Base-by-base conservation (phyloP, 2,888 invertebrate genomes). In the Orthosia gracilis region DNA sequence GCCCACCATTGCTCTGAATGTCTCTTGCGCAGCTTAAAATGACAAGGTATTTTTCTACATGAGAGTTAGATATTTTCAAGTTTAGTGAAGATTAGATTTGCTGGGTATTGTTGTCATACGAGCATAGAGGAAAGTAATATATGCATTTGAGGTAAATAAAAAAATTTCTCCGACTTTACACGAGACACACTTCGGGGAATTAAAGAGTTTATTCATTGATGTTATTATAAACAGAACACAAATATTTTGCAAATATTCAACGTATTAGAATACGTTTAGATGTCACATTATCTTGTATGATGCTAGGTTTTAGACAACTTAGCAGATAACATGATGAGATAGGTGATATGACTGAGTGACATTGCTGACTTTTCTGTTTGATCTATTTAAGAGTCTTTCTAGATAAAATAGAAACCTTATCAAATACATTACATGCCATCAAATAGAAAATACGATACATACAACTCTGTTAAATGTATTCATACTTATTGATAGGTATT, bases 351-450 rank as follows among this genome's bases (percentile, higher is more conserved):
- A 63, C 21, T 65, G 23, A 65, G 11, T 66, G 78, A 72, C 78
- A 73, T 62, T 58, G 57, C n/a, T 49, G 23, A 58, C n/a, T 59
- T 21, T 55, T 55, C 21, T 64, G 18, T 66, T 49, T 55, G 49
- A 67, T 78, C 73, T 55, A 78, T 62, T 66, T 21, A 18, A 63
- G 50, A 45, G 26, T 52, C 1, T 52, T 54, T 67, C 66, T 78
- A 78, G 66, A 78, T 78, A 73, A 31, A 67, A 13, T 67, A 67
- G 62, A 50, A 57, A 77, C 23, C 13, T 58, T 49, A 63, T 78
- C 62, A 40, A n/a, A 21, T 11, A 45, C 3, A 12, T 26, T 26
- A 57, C 26, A 4, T 15, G 11, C 18, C 3, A 18, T 45, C 17
- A 40, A 66, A 59, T 26, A 74, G 23, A 66, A 73, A 52, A 64